Conservation (phyloP, 2,888 invertebrate species). For the Cenopis cana region DNA sequence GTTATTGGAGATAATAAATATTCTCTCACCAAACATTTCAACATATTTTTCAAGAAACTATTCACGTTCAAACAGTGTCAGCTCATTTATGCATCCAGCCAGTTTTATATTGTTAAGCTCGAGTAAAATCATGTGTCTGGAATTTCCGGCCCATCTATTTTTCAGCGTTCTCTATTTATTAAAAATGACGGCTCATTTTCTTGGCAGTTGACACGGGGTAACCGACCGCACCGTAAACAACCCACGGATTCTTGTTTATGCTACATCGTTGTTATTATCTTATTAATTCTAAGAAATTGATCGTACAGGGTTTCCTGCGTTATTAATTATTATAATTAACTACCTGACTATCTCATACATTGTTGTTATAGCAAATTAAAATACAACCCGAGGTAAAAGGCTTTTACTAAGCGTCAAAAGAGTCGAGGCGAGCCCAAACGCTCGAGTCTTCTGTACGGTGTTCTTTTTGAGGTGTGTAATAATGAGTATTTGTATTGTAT, state of each 20-base stretch:
- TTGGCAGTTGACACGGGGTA: conserved; percentile 41
- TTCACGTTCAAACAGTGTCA: background rate
- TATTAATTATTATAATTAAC: no score
- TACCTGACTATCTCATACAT: no score
- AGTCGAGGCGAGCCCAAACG: no score
- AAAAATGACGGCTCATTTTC: conserved; percentile 23
- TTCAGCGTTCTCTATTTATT: conserved; percentile 24
- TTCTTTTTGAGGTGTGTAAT: no score
- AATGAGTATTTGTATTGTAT: no score
- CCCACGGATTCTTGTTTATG: conserved; percentile 17
- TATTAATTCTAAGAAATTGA: conserved; percentile 25
- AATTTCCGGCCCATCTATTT: conserved; percentile 33
- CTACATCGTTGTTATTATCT: conserved; percentile 22
- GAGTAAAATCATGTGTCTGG: background rate
- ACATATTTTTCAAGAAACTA: background rate
- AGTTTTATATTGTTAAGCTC: background rate
- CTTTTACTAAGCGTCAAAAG: no score
- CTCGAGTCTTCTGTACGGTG: no score
- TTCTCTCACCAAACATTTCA: background rate
- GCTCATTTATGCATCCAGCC: background rate
- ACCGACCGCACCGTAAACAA: conserved; percentile 34
- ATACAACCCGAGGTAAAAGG: no score
- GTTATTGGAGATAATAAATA: no score
- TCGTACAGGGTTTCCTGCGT: conserved; percentile 15
- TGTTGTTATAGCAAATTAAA: no score